phyloP scores from a whole-genome alignment of 2,113 vertebrate genomes.

The Brienomyrus longianalis region DNA sequence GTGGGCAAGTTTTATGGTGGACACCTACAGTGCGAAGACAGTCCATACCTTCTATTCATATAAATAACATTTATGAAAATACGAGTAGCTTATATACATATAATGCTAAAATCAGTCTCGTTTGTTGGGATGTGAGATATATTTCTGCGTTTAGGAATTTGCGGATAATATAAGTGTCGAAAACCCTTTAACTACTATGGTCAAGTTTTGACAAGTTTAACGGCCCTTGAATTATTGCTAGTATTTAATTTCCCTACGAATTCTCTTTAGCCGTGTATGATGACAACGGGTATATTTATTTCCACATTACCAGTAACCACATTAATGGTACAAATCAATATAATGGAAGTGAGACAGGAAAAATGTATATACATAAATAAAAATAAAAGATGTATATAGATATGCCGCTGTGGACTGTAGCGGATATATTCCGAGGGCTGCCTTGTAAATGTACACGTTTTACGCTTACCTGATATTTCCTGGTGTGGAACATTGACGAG shows the following conservation, averaged over 20 bases:
- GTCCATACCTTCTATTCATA: background rate
- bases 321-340: background rate
- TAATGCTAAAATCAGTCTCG: background rate
- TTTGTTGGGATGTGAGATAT: background rate
- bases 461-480: conserved; percentile 82
- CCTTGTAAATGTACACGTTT: conserved; percentile 9
- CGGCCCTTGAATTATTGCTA: background rate
- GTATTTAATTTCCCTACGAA: background rate
- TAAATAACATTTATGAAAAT: background rate
- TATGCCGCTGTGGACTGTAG: background rate
- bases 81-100: background rate
- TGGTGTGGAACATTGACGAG: conserved; percentile 74
- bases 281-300: background rate
- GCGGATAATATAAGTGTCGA: background rate
- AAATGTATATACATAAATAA: background rate
- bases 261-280: background rate
- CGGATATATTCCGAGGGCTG: background rate
- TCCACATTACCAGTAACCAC: background rate
- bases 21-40: background rate
- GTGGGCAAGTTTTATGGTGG: background rate
- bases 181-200: background rate
- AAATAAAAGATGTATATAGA: background rate
- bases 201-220: conserved; percentile 15
- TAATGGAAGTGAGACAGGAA: too few species aligned
- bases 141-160: background rate